These are phyloP conservation scores for Rhadinocentrus ornatus DNA, from an alignment of 2,797 vertebrate species.

Conservation along the genomic window DNA sequence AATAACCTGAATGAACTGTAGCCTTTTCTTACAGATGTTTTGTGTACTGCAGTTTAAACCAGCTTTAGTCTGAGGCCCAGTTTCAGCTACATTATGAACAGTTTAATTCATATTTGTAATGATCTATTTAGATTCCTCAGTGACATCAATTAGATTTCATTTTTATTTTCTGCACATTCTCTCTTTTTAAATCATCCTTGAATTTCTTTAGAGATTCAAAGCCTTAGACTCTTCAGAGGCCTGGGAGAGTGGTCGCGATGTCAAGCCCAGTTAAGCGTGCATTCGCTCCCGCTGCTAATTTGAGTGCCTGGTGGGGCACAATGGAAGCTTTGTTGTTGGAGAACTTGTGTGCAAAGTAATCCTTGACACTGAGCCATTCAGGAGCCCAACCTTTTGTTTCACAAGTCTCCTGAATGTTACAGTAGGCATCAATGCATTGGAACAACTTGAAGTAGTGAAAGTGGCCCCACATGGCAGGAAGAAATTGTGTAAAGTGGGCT, in stretches of 20 bases:
- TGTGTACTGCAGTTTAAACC: conserved; percentile 25
- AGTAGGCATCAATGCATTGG: conserved; percentile 37
- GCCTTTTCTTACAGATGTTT: conserved; percentile 31
- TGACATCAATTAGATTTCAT: not conserved
- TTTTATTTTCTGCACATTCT: not conserved
- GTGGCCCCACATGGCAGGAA: conserved; percentile 3
- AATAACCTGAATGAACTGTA: not conserved
- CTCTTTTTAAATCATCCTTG: not conserved
- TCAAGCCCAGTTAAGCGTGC: conserved; percentile 68
- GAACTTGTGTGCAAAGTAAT: conserved; percentile 75
- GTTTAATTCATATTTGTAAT: conserved; percentile 6
- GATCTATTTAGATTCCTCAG: conserved; percentile 3
- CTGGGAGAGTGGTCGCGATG: conserved; percentile 44
- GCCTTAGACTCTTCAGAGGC: conserved; percentile 2
- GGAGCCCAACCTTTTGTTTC: conserved; percentile 67
- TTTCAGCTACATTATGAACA: conserved; percentile 18
- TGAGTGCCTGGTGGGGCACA: conserved; percentile 66
- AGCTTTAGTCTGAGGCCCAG: conserved; percentile 17
- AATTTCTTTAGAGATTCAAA: not conserved
- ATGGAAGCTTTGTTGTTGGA: conserved; percentile 71
- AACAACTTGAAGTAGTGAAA: conserved; percentile 20
- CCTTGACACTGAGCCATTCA: conserved; percentile 66
- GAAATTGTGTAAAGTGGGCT: not conserved
- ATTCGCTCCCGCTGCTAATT: conserved; percentile 68
- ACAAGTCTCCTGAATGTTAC: conserved; percentile 63